phyloP scores from a whole-genome alignment of 1,140 invertebrate genomes.

The Cydia splendana region DNA sequence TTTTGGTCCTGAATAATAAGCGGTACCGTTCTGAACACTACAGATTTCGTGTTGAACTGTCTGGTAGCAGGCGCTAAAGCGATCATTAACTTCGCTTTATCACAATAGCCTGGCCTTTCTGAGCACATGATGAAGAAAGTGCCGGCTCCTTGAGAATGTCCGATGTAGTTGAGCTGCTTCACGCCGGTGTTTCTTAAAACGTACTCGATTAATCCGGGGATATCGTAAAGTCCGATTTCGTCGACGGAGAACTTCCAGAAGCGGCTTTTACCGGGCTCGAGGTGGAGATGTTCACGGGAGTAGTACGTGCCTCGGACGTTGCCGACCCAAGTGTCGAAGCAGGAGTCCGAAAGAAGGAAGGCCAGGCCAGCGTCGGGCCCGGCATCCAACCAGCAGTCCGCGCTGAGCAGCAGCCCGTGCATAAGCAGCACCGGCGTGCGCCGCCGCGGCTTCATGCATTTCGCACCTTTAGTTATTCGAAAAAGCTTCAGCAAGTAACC shows the following conservation, averaged over 20 bases:
- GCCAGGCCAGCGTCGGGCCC: slow-evolving; percentile 82
- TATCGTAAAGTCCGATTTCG: slow-evolving; percentile 77
- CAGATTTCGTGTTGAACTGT: slow-evolving; percentile 73
- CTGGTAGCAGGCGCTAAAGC: slow-evolving; percentile 83
- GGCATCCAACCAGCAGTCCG: slow-evolving; percentile 83
- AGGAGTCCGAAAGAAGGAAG: slow-evolving; percentile 81
- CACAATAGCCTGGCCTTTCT: slow-evolving; percentile 81
- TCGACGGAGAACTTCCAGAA: slow-evolving; percentile 82
- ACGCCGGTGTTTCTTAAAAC: slow-evolving; percentile 65
- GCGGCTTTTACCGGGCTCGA: slow-evolving; percentile 80
- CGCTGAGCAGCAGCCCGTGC: slow-evolving; percentile 84
- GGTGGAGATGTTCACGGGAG: slow-evolving; percentile 76
- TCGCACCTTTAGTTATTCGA: slow-evolving; percentile 39
- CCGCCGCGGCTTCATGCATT: slow-evolving; percentile 37
- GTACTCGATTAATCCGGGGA: slow-evolving; percentile 78
- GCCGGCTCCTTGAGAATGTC: slow-evolving; percentile 84
- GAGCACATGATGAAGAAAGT: slow-evolving; percentile 81
- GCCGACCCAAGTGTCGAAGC: slow-evolving; percentile 85
- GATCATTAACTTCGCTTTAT: slow-evolving; percentile 81
- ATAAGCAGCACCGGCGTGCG: slow-evolving; percentile 79
- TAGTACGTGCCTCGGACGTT: slow-evolving; percentile 84
- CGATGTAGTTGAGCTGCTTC: slow-evolving; percentile 80
- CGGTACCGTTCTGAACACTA: slow-evolving; percentile 43
- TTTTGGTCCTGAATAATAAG: slow-evolving; percentile 15
- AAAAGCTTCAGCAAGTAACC: slow-evolving; percentile 45